Percentiles rank a stretch among this genome's conserved stretches.
Conservation (phyloP, 64 coral and sea anemone species). For the Dendronephthya gigantea region DNA sequence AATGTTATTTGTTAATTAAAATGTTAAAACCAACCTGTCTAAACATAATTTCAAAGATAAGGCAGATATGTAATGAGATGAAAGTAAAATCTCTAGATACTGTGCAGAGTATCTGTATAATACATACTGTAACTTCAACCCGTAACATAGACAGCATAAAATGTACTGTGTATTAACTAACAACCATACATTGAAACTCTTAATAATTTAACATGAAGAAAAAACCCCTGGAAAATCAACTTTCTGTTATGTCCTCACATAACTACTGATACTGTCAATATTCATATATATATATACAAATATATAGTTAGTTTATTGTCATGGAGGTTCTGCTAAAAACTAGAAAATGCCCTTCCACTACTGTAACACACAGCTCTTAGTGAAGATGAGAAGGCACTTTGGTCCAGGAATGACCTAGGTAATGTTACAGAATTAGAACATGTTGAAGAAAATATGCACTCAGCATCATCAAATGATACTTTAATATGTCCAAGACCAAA, state of each 20-base stretch:
- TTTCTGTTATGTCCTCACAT: too few species aligned
- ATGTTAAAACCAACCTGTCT: neutral
- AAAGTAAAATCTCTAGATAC: too few species aligned
- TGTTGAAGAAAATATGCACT: slow-evolving; percentile 43
- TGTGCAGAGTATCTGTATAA: too few species aligned
- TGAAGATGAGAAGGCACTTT: slow-evolving; percentile 30
- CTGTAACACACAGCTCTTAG: slow-evolving; percentile 26
- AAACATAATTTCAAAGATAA: too few species aligned
- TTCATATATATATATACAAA: neutral
- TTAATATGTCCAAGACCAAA: slow-evolving; percentile 42
- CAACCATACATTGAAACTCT: too few species aligned
- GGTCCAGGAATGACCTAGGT: slow-evolving; percentile 38
- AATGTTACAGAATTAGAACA: slow-evolving; percentile 37
- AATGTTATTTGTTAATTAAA: neutral
- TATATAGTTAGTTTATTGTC: neutral
- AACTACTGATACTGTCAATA: neutral
- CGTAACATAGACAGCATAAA: too few species aligned
- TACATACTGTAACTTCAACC: too few species aligned
- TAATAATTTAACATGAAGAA: too few species aligned
- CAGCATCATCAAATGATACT: slow-evolving; percentile 17
- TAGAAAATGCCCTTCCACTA: slow-evolving; percentile 45
- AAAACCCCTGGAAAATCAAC: too few species aligned
- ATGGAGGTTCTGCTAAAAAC: neutral
- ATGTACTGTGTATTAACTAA: too few species aligned
- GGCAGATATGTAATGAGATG: too few species aligned